A percentile compares a stretch with the other conserved stretches of the same genome.
Evolutionary conservation across 2,888 invertebrate genomes (phyloP).

Genomic region (Thecophora atra): DNA sequence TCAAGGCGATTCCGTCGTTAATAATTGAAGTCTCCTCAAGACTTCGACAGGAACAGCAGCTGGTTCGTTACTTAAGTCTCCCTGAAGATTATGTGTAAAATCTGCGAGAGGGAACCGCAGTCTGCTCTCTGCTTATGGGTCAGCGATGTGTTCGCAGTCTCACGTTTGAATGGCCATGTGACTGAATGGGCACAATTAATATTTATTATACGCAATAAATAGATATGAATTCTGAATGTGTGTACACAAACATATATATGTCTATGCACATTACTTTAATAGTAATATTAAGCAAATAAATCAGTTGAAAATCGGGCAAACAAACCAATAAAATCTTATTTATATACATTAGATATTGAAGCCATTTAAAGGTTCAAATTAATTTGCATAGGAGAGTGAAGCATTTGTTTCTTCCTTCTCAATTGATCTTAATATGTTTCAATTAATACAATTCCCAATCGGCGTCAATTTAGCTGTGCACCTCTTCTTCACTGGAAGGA

Average conservation of each 20-base stretch:
- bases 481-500: not conserved
- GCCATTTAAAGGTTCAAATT: constrained; percentile 48
- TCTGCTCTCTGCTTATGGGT: too few relatives aligned
- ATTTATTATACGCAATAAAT: not conserved
- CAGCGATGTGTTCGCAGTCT: not conserved
- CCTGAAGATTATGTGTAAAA: too few relatives aligned
- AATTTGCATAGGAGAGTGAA: constrained; percentile 47
- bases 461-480: not conserved
- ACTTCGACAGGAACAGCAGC: too few relatives aligned
- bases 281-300: not conserved
- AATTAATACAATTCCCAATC: constrained; percentile 52
- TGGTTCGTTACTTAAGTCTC: too few relatives aligned
- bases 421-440: constrained; percentile 61
- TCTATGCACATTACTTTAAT: not conserved
- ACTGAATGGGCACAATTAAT: not conserved
- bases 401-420: constrained; percentile 42
- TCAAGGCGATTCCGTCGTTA: too few relatives aligned
- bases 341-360: too few relatives aligned
- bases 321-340: too few relatives aligned
- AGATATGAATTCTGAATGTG: not conserved
- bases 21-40: too few relatives aligned
- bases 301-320: not conserved
- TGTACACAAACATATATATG: not conserved
- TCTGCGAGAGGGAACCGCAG: too few relatives aligned
- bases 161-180: not conserved